Evolutionary conservation across 1,140 invertebrate species (phyloP), one percentile per base, ranked within the genome.

Genomic region (Drosophila leontia): DNA sequence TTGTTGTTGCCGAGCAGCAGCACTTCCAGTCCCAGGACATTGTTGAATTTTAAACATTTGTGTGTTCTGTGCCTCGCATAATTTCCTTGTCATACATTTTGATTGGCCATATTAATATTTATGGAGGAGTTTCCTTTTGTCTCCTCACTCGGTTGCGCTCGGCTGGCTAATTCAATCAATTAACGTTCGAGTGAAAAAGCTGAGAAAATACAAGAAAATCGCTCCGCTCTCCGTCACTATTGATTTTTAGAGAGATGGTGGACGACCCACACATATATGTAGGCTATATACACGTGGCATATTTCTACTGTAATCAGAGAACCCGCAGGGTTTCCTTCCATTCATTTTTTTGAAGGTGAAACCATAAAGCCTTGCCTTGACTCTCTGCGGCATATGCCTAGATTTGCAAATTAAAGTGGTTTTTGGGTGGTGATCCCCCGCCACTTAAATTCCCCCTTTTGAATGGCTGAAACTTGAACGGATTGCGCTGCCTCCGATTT

Each of bases 21-120:
- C 50, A 19, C 34, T 55, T 55, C 17, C 34, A 15, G 13, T 56
- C 4, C n/a, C 61, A 39, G 34, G 51, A 70, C 48, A 34, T 64
- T 85, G 74, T 45, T 85, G 82, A 80, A 85, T 77, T 80, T 67
- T 60, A 84, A 83, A 80, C 75, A 70, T 61, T 76, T 80, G 69
- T 75, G 62, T 75, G 23, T 74, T 57, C 11, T 74, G 60, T 29
- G 41, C 71, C 48, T 55, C 50, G 78, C 80, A 90, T 84, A 88
- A 84, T 90, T 88, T 88, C 45, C 72, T 75, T 88, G 84, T 90
- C 84, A 88, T 86, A 86, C 75, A 76, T 82, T 87, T 87, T 87
- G 75, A 86, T 86, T 87, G 83, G 34, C 56, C 35, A 62, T 69
- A 78, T 88, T 80, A 81, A 90, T 78, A 90, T 88, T 80, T 88